Evolutionary conservation across 1,140 invertebrate genomes (phyloP).

Genomic region (Antheraea mylitta): DNA sequence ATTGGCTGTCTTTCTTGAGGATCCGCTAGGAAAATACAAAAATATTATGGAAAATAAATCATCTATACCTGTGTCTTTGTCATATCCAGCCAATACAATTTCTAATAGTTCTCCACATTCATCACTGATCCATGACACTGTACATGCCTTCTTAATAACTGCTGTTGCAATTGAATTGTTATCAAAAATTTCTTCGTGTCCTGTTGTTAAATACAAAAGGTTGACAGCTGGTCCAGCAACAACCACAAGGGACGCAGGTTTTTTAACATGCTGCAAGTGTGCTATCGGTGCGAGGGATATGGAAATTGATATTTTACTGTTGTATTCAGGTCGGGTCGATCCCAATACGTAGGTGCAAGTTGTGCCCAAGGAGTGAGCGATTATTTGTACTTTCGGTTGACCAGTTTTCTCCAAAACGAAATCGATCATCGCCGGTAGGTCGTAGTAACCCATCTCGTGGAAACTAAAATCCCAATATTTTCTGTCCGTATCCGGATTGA

Average conservation of each 20-base stretch:
- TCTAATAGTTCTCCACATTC: slow-evolving; percentile 7
- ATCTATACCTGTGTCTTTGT: neutral
- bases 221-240: slow-evolving; percentile 9
- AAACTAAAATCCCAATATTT: slow-evolving; percentile 80
- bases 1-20: slow-evolving; percentile 83
- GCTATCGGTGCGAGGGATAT: slow-evolving; percentile 36
- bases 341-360: slow-evolving; percentile 73
- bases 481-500: slow-evolving; percentile 61
- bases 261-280: slow-evolving; percentile 26
- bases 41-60: slow-evolving; percentile 16
- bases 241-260: slow-evolving; percentile 9
- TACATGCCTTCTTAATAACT: neutral
- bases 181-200: slow-evolving; percentile 1
- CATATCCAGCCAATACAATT: slow-evolving; percentile 3
- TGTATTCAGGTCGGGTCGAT: slow-evolving; percentile 72
- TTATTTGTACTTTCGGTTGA: slow-evolving; percentile 76
- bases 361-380: slow-evolving; percentile 85
- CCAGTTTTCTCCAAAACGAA: slow-evolving; percentile 73
- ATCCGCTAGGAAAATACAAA: slow-evolving; percentile 22
- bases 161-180: neutral
- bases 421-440: slow-evolving; percentile 80
- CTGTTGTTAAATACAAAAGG: neutral
- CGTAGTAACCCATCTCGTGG: slow-evolving; percentile 81
- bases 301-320: slow-evolving; percentile 58
- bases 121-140: slow-evolving; percentile 4